Percentiles rank a stretch among this genome's conserved stretches.
Conservation (phyloP, 2,797 vertebrate genomes). For the Hydrocynus forskahlii region DNA sequence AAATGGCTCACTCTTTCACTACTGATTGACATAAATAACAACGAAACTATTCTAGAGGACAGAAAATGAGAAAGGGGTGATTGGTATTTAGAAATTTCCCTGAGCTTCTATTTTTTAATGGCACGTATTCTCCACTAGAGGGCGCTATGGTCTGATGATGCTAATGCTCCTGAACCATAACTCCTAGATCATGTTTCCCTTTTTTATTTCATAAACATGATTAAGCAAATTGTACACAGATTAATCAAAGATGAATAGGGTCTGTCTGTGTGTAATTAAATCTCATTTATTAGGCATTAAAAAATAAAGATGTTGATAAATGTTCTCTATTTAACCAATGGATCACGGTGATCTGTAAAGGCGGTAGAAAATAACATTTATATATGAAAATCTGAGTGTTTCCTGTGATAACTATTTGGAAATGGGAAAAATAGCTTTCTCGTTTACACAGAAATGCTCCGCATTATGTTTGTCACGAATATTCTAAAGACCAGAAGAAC, state of each 20-base stretch:
- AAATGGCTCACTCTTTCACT: neutral
- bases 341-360: neutral
- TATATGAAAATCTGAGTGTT: no score
- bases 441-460: neutral
- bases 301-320: neutral
- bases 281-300: neutral
- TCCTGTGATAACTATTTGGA: no score
- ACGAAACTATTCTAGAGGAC: neutral
- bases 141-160: neutral
- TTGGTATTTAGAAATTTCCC: neutral
- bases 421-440: no score
- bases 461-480: neutral
- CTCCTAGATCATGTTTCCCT: no score
- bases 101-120: constrained; percentile 1
- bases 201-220: no score
- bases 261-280: neutral
- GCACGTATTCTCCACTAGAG: constrained; percentile 21
- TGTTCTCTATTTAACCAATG: neutral
- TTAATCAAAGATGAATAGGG: neutral
- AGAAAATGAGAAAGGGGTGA: neutral
- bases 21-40: neutral
- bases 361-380: no score
- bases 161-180: neutral
- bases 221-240: neutral
- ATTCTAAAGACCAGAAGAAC: neutral